Conservation (phyloP, 2,797 vertebrate genomes). For the Gymnothorax reevesii region DNA sequence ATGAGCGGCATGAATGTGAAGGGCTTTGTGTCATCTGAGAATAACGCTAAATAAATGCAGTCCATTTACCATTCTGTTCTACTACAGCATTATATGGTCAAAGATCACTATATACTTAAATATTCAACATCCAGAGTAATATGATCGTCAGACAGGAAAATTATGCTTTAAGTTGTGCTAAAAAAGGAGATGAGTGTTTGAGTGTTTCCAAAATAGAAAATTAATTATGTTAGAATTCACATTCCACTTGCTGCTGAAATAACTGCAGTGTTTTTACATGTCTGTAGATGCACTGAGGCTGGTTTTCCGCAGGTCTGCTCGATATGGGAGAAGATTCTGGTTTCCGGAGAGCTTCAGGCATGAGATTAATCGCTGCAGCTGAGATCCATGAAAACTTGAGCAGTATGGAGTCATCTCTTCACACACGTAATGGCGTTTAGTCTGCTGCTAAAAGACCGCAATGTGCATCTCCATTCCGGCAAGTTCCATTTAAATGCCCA, state of each 20-base stretch:
- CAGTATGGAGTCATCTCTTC: not conserved
- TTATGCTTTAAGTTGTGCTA: not conserved
- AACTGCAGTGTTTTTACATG: not conserved
- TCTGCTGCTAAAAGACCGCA: not conserved
- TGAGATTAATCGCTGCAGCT: not conserved
- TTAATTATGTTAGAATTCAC: not conserved
- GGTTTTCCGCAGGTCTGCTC: not conserved
- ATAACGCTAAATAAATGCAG: no score
- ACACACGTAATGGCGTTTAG: not conserved
- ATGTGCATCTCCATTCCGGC: not conserved
- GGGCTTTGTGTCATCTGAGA: no score
- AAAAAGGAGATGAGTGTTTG: not conserved
- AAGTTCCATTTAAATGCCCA: not conserved
- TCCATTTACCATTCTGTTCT: not conserved
- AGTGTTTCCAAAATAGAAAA: not conserved
- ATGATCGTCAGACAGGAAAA: not conserved
- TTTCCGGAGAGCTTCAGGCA: not conserved
- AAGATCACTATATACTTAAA: not conserved
- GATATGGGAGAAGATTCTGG: not conserved
- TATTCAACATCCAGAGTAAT: not conserved
- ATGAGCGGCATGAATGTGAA: no score
- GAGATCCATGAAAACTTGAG: no score
- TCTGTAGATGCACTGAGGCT: not conserved
- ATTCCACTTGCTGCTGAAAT: not conserved
- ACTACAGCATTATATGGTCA: not conserved